Percentiles rank a stretch among this genome's conserved stretches.
Conservation (phyloP, 2,797 vertebrate genomes). For the Catostomus latipinnis region DNA sequence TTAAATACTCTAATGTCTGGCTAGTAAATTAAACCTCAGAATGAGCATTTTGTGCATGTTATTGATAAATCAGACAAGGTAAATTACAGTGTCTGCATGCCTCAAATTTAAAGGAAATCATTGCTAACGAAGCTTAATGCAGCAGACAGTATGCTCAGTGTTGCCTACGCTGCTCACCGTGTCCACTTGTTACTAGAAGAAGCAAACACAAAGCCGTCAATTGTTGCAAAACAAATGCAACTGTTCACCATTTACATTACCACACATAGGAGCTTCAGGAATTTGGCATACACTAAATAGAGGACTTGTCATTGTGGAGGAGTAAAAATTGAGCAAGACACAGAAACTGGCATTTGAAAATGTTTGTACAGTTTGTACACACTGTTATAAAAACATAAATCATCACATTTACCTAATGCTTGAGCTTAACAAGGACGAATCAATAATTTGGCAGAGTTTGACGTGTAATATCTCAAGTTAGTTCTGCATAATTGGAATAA, state of each 20-base stretch:
- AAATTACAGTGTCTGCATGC: not conserved
- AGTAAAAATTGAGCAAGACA: slow-evolving; percentile 11
- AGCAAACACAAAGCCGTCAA: slow-evolving; percentile 29
- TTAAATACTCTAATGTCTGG: not conserved
- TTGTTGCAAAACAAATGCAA: slow-evolving; percentile 24
- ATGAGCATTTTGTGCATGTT: not conserved
- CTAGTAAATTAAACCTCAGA: not conserved
- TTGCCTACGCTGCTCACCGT: slow-evolving; percentile 9
- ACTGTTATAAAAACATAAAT: slow-evolving; percentile 16
- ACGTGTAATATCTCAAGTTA: not conserved
- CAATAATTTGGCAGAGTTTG: not conserved
- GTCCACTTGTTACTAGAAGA: not conserved
- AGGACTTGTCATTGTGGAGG: slow-evolving; percentile 12
- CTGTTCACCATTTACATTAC: slow-evolving; percentile 13
- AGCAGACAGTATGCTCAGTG: slow-evolving; percentile 12
- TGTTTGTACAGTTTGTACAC: not conserved
- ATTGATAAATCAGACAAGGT: not conserved
- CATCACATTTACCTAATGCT: slow-evolving; percentile 1
- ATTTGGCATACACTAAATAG: not conserved
- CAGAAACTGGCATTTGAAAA: slow-evolving; percentile 17
- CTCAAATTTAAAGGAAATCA: not conserved
- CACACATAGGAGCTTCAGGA: slow-evolving; percentile 19
- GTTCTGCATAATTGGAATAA: not conserved
- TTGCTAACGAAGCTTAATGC: not conserved
- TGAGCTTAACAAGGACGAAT: not conserved